Evolutionary conservation across 2,113 vertebrate species (phyloP).

Genomic region (Speoplatyrhinus poulsoni): DNA sequence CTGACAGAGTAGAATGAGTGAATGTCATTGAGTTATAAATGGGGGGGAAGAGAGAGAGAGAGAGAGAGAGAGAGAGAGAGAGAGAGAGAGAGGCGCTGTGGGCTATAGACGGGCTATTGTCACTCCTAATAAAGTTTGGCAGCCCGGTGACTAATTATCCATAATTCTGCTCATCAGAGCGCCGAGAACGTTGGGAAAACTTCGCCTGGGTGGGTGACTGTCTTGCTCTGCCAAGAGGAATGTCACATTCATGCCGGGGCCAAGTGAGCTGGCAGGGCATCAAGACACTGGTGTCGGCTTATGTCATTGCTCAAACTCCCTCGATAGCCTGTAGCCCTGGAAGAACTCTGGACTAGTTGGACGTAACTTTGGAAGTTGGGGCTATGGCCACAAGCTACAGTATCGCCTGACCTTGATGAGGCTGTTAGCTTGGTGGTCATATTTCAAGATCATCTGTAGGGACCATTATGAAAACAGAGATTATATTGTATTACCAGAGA

Average conservation of each 20-base stretch:
- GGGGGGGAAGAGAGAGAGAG: constrained; percentile 11
- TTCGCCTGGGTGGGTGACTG: constrained; percentile 48
- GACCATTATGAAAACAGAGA: neutral
- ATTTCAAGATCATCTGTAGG: neutral
- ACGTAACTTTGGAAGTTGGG: constrained; percentile 29
- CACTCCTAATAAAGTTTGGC: constrained; percentile 66
- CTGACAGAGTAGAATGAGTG: constrained; percentile 19
- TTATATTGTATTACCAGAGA: neutral
- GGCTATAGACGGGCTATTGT: constrained; percentile 58
- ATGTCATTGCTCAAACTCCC: constrained; percentile 43
- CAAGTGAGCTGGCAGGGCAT: constrained; percentile 60
- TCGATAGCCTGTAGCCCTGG: constrained; percentile 23
- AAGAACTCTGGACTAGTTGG: constrained; percentile 16
- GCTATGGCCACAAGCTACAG: constrained; percentile 3
- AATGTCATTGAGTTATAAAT: neutral
- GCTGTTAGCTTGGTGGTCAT: neutral
- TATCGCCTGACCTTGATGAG: constrained; percentile 37
- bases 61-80: constrained; percentile 19
- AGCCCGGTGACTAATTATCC: constrained; percentile 71
- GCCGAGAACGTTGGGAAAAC: constrained; percentile 55
- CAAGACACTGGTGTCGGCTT: constrained; percentile 51
- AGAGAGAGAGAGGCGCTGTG: constrained; percentile 43
- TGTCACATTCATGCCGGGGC: constrained; percentile 59
- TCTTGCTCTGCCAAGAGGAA: constrained; percentile 65
- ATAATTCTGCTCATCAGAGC: constrained; percentile 63